These are phyloP conservation scores for Thamnophis elegans DNA, from an alignment of 2,797 vertebrate species.

Conservation along the genomic window DNA sequence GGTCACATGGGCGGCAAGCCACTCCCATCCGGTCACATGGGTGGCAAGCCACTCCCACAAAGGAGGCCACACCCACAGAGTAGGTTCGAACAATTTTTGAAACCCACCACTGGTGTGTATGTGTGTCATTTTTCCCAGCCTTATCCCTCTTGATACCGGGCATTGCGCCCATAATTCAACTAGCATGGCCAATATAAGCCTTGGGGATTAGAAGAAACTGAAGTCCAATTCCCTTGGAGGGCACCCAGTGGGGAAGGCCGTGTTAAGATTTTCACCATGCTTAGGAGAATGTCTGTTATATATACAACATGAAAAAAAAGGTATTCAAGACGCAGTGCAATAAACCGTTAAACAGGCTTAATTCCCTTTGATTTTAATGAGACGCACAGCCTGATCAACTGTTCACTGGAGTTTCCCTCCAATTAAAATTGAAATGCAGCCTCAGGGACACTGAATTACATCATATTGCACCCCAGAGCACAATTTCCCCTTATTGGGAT, in stretches of 20 bases:
- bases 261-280: not conserved
- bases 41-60: too few species aligned
- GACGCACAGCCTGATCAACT: not conserved
- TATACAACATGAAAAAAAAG: constrained; percentile 12
- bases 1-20: too few species aligned
- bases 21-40: too few species aligned
- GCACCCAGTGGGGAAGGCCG: not conserved
- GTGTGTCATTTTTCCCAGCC: not conserved
- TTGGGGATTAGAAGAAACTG: not conserved
- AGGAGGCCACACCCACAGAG: too few species aligned
- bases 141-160: not conserved
- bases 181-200: not conserved
- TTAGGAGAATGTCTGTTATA: not conserved
- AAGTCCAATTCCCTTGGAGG: not conserved
- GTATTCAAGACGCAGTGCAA: not conserved
- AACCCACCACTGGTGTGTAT: too few species aligned
- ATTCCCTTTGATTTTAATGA: not conserved
- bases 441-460: not conserved
- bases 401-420: not conserved
- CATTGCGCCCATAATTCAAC: not conserved
- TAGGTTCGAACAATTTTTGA: too few species aligned
- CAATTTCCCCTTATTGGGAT: not conserved
- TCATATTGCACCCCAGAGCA: not conserved
- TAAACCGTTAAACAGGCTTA: not conserved
- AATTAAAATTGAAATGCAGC: not conserved